phyloP scores from a whole-genome alignment of 2,797 vertebrate species.

The Rhinogobio ventralis region DNA sequence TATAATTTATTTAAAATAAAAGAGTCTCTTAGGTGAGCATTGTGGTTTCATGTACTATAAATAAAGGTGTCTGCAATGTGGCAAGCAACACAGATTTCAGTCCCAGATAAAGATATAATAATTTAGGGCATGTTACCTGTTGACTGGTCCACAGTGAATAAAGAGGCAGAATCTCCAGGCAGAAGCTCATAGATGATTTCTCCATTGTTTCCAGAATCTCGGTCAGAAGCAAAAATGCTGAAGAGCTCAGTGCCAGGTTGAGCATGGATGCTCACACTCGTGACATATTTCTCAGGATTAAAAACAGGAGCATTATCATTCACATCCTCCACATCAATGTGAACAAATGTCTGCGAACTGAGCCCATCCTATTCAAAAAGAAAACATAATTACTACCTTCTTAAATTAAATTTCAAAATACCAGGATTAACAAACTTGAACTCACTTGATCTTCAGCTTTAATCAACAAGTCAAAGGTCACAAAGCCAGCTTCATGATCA shows the following conservation, averaged over 20 bases:
- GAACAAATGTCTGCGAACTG: slow-evolving; percentile 89
- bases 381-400: background rate
- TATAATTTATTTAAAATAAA: background rate
- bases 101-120: background rate
- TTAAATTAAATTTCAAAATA: background rate
- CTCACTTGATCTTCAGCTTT: slow-evolving; percentile 92
- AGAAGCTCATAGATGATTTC: slow-evolving; percentile 83
- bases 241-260: slow-evolving; percentile 86
- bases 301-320: slow-evolving; percentile 92
- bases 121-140: slow-evolving; percentile 79
- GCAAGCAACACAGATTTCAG: slow-evolving; percentile 7
- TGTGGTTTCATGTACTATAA: background rate
- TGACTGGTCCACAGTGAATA: slow-evolving; percentile 84
- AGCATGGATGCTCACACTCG: slow-evolving; percentile 85
- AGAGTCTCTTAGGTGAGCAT: background rate
- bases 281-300: slow-evolving; percentile 80
- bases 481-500: slow-evolving; percentile 84
- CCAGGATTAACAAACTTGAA: background rate
- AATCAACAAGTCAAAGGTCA: slow-evolving; percentile 85
- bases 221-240: slow-evolving; percentile 85
- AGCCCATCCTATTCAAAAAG: slow-evolving; percentile 83
- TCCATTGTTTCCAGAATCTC: slow-evolving; percentile 84
- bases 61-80: background rate
- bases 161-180: slow-evolving; percentile 79
- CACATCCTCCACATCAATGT: slow-evolving; percentile 88